These are phyloP conservation scores for Macrosiphum euphorbiae DNA, from an alignment of 2,888 invertebrate genomes.

Conservation along the genomic window DNA sequence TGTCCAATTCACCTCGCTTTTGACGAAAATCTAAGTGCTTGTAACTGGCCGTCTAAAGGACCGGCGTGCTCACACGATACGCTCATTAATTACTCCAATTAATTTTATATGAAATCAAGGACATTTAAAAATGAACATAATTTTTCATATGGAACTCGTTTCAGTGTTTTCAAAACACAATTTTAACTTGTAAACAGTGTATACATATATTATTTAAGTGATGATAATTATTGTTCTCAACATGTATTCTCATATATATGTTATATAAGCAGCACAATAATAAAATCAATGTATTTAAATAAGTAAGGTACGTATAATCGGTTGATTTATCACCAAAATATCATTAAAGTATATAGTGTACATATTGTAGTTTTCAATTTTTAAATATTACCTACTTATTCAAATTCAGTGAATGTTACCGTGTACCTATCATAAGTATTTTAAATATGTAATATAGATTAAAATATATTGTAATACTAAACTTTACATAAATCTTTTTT, in stretches of 20 bases:
- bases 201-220: not conserved
- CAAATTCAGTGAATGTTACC: not conserved
- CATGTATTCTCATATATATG: not conserved
- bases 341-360: not conserved
- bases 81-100: constrained; percentile 69
- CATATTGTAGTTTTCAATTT: not conserved
- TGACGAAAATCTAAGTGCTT: constrained; percentile 81
- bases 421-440: not conserved
- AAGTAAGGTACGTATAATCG: not conserved
- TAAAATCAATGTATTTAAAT: not conserved
- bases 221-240: not conserved
- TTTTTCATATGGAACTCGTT: constrained; percentile 14
- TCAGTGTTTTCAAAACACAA: constrained; percentile 37
- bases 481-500: not conserved
- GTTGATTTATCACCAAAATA: not conserved
- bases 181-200: not conserved
- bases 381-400: not conserved
- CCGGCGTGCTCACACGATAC: constrained; percentile 83
- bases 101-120: not conserved
- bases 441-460: not conserved
- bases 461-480: not conserved
- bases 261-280: not conserved
- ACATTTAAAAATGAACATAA: not conserved
- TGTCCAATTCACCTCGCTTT: constrained; percentile 85
- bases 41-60: constrained; percentile 86